Evolutionary conservation across 1,140 invertebrate genomes (phyloP).

Genomic region (Drosophila burlai): DNA sequence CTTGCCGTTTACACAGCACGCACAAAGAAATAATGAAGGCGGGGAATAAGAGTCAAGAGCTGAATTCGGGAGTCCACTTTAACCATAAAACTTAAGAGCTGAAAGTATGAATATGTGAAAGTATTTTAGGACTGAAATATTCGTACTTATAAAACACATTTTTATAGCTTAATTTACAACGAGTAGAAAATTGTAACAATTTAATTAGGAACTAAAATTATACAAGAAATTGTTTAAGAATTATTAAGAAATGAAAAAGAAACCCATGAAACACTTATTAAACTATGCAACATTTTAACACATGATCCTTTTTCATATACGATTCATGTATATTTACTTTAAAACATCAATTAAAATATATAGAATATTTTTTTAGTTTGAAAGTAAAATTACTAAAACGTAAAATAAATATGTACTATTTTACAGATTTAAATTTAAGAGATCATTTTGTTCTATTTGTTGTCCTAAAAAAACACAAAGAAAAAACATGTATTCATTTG

Average conservation of each 20-base stretch:
- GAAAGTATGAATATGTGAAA: neutral
- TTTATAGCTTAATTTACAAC: neutral
- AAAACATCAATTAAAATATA: neutral
- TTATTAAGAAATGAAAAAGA: too few relatives aligned
- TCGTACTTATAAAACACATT: neutral
- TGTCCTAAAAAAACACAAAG: neutral
- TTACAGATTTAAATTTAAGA: too few relatives aligned
- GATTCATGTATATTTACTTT: neutral
- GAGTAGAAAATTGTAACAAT: neutral
- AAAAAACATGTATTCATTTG: neutral
- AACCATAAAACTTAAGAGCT: slow-evolving; percentile 1
- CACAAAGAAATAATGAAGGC: slow-evolving; percentile 42
- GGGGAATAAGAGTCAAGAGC: slow-evolving; percentile 2
- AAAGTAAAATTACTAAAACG: too few relatives aligned
- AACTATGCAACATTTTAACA: neutral
- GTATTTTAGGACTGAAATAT: neutral
- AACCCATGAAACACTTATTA: neutral
- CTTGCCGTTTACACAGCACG: slow-evolving; percentile 75
- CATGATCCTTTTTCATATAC: too few relatives aligned
- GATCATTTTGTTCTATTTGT: too few relatives aligned
- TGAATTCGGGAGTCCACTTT: slow-evolving; percentile 1
- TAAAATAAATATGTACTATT: too few relatives aligned
- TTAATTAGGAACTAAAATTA: neutral
- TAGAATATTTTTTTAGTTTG: fast-evolving
- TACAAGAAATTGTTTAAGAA: neutral